Evolutionary conservation across 2,888 invertebrate species (phyloP), one percentile per base, ranked within the genome.

Genomic region (Drosophila paucipuncta): DNA sequence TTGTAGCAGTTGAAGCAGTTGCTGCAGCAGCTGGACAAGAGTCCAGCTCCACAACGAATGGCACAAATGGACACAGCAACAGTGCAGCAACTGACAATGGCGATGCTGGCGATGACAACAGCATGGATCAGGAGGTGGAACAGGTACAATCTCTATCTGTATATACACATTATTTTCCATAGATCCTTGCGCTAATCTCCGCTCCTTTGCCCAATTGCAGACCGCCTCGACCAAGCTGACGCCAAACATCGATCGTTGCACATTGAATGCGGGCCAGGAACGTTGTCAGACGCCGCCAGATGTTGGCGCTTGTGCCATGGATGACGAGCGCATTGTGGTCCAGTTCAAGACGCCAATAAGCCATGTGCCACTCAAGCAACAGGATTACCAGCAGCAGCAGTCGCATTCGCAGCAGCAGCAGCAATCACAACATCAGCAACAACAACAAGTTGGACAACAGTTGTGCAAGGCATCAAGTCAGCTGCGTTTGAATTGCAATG

Each of bases 281-380:
- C 78, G 81, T 33, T 91, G 85, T 52, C 75, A 59, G 55, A 90
- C 89, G 6, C 91, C 91, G 5, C 78, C 90, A 10, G 71, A 71
- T 31, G 39, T 31, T 25, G 54, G 47, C 49, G 53, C 41, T 67
- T 69, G 54, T 69, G 54, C 11, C 41, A 28, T 62, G 55, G 65
- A 76, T 33, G 63, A 78, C 28, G 63, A 78, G 64, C 77, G 66
- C 25, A 59, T 77, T 28, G 80, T 74, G n/a, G 83, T 88, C 35
- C 89, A 91, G 59, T 92, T 92, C 55, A 92, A 91, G 80, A 92
- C 92, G 5, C 92, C 92, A 30, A 83, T 85, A 47, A 85, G 72
- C 28, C 84, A 69, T 67, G 72, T 73, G 78, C 82, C 82, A 69
- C 80, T 76, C 25, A 90, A 82, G 57, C 78, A 71, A n/a, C 89